Percentiles rank a stretch among this genome's conserved stretches.
phyloP scores from a whole-genome alignment of 1,140 invertebrate species.

The Maniola jurtina region DNA sequence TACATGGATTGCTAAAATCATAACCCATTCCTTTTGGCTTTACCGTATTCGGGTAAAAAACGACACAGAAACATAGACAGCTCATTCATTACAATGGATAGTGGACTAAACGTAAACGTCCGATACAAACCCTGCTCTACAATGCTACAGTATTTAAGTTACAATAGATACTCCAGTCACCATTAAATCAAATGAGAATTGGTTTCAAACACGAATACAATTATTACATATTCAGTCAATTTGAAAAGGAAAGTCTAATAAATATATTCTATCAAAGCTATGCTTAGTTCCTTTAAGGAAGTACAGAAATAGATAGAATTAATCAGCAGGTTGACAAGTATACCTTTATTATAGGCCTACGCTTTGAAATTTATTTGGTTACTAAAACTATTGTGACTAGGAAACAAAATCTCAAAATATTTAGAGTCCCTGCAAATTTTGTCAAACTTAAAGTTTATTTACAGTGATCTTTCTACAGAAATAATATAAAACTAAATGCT shows the following conservation, averaged over 20 bases:
- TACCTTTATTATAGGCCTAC: neutral
- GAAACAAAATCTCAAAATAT: neutral
- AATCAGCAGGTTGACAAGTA: neutral
- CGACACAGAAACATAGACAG: too few species aligned
- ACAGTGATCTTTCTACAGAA: too few species aligned
- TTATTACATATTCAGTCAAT: neutral
- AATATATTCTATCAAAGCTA: slow-evolving; percentile 8
- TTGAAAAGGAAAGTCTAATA: neutral
- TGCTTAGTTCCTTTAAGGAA: neutral
- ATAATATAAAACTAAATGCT: too few species aligned
- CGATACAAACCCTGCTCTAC: neutral
- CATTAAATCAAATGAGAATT: neutral
- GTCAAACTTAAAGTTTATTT: too few species aligned
- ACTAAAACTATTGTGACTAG: neutral
- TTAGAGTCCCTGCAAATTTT: neutral
- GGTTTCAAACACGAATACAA: neutral
- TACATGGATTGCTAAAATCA: too few species aligned
- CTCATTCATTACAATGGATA: too few species aligned
- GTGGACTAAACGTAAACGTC: too few species aligned
- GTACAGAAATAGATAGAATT: slow-evolving; percentile 8
- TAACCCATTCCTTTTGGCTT: too few species aligned
- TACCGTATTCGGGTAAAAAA: too few species aligned
- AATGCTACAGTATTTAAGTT: neutral
- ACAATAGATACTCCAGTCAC: neutral
- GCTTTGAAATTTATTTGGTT: neutral